Evolutionary conservation across 2,888 invertebrate species (phyloP), one percentile per base, ranked within the genome.

Genomic region (Conchocele bisecta): DNA sequence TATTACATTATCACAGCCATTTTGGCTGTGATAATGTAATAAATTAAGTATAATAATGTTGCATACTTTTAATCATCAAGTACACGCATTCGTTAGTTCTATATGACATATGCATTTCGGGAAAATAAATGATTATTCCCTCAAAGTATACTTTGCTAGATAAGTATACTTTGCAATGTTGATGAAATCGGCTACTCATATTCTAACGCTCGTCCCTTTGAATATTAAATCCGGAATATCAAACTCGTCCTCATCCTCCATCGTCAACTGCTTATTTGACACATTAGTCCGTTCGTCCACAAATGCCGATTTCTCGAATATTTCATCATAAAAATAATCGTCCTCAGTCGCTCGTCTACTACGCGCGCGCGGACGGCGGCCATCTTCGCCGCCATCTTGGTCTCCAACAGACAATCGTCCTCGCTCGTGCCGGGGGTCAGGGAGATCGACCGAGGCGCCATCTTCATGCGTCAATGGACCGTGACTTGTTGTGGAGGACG

Each of bases 241-340:
- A 17, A 67, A 51, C 17, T 65, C 66, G 24, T 50, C 61, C 2
- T 65, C 67, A 17, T 50, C 53, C 5, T 71, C 67, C 26, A 66
- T 29, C n/a, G 71, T 69, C 35, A 78, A 46, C 11, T 75, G 60
- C 66, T 35, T 75, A 20, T 72, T 78, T 24, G 78, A 59, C n/a
- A 67, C 37, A 11, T 75, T 70, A 28, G 79, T 82, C 24, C 22
- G 54, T 53, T 65, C 70, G 48, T 80, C 82, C 1, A 72, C 72
- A 69, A 82, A 82, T 17, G 82, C 82, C n/a, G 82, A 82, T 22
- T 51, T 58, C 53, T 78, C 82, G 44, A 80, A 82, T 29, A 82
- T 78, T 60, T 82, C 82, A 31, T 82, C 82, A 44, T 80, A 82
- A 44, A 78, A 82, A 60, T 79, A 82, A 33, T 75, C 82, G 22